Percentiles rank a stretch among this genome's conserved stretches.
phyloP scores from a whole-genome alignment of 2,797 vertebrate species.

The Myripristis murdjan region DNA sequence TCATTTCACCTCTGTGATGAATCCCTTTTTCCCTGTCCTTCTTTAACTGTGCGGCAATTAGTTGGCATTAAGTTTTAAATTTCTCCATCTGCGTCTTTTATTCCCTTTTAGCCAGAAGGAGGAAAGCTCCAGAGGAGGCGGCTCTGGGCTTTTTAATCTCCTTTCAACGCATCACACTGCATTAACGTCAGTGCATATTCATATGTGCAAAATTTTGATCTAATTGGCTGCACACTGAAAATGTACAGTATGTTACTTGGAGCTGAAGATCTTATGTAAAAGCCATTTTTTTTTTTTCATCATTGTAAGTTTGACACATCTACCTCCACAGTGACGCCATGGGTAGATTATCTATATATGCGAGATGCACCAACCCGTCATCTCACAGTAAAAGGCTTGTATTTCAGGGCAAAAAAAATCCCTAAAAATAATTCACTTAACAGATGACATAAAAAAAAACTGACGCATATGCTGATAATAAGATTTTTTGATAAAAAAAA shows the following conservation, averaged over 20 bases:
- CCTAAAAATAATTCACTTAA: not conserved
- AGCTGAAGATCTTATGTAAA: not conserved
- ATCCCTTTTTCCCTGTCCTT: not conserved
- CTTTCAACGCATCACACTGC: not conserved
- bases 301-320: not conserved
- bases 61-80: conserved; percentile 3
- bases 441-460: not conserved
- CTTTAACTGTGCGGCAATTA: not conserved
- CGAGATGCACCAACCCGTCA: not conserved
- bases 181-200: not conserved
- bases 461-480: not conserved
- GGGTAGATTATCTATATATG: not conserved
- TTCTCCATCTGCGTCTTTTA: not conserved
- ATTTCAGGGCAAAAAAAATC: not conserved
- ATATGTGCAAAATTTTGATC: not conserved
- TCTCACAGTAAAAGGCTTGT: not conserved
- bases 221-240: not conserved
- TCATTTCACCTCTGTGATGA: not conserved
- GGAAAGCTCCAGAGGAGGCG: not conserved
- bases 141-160: not conserved
- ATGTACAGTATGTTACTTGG: not conserved
- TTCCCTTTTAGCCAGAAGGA: not conserved
- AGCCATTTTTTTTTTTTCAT: not conserved
- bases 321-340: not conserved
- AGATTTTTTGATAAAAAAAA: not conserved